These are phyloP conservation scores for Clarias batrachus DNA, from an alignment of 2,113 vertebrate genomes.

Conservation along the genomic window DNA sequence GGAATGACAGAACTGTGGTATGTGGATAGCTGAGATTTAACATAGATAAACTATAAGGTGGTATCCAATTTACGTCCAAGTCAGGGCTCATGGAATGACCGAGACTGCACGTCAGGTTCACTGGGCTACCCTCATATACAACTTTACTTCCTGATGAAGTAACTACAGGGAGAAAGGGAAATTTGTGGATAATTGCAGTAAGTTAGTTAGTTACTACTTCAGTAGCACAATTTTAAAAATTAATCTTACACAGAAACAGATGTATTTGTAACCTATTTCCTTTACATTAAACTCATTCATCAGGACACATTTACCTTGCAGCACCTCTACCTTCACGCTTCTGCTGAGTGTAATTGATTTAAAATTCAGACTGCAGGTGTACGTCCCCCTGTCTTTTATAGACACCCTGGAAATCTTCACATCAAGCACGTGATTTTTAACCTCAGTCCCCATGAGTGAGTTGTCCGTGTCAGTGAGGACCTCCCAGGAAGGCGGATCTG, in stretches of 20 bases:
- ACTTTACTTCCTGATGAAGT: constrained; percentile 19
- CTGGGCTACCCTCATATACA: constrained; percentile 51
- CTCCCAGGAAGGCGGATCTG: constrained; percentile 32
- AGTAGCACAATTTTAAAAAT: not conserved
- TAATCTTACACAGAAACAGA: not conserved
- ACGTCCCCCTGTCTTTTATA: constrained; percentile 54
- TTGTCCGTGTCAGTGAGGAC: accelerated
- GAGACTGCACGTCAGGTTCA: constrained; percentile 67
- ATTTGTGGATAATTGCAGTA: not conserved
- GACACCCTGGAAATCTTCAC: constrained; percentile 18
- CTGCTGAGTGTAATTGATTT: not conserved
- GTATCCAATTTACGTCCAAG: constrained; percentile 60
- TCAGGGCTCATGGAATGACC: constrained; percentile 37
- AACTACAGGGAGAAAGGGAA: constrained; percentile 3
- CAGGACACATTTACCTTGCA: constrained; percentile 63
- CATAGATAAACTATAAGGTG: not conserved
- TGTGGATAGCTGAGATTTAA: accelerated
- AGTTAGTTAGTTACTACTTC: too few species aligned
- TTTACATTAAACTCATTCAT: not conserved
- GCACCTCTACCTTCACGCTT: constrained; percentile 57
- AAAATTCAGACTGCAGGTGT: constrained; percentile 59
- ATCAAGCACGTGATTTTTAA: constrained; percentile 35
- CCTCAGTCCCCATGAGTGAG: accelerated
- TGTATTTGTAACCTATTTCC: not conserved
- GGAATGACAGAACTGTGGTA: constrained; percentile 37